phyloP scores from a whole-genome alignment of 2,797 vertebrate genomes.

The Anas bernieri region DNA sequence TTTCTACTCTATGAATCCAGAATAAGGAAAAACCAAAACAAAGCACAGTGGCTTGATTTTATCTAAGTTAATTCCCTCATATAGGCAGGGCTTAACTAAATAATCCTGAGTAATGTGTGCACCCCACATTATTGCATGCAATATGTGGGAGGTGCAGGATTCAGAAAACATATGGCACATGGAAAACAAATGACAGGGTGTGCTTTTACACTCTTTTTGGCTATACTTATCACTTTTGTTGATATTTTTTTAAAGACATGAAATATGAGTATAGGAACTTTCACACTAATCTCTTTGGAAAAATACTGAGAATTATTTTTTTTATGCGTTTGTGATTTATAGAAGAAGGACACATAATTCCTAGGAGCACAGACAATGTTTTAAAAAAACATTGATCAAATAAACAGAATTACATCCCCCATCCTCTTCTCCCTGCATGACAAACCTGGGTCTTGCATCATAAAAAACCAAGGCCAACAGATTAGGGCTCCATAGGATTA shows the following conservation, averaged over 20 bases:
- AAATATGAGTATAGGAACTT: slow-evolving; percentile 65
- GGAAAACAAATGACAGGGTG: slow-evolving; percentile 72
- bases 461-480: neutral
- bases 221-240: slow-evolving; percentile 66
- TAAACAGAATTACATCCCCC: slow-evolving; percentile 41
- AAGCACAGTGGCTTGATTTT: slow-evolving; percentile 47
- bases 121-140: slow-evolving; percentile 66
- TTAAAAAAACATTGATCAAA: slow-evolving; percentile 23
- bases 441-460: slow-evolving; percentile 9
- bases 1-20: slow-evolving; percentile 60
- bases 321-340: slow-evolving; percentile 55
- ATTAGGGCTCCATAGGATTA: neutral
- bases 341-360: slow-evolving; percentile 6
- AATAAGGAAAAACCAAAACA: slow-evolving; percentile 53
- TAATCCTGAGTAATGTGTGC: slow-evolving; percentile 61
- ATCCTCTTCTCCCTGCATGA: neutral
- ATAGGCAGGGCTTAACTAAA: slow-evolving; percentile 62
- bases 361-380: neutral
- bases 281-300: slow-evolving; percentile 52
- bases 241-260: slow-evolving; percentile 54
- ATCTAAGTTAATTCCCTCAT: slow-evolving; percentile 38
- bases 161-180: slow-evolving; percentile 75
- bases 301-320: neutral
- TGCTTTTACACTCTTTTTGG: slow-evolving; percentile 68
- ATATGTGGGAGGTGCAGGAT: slow-evolving; percentile 74